Base-by-base conservation (phyloP, 1,140 invertebrate genomes). In the Drosophila tani region DNA sequence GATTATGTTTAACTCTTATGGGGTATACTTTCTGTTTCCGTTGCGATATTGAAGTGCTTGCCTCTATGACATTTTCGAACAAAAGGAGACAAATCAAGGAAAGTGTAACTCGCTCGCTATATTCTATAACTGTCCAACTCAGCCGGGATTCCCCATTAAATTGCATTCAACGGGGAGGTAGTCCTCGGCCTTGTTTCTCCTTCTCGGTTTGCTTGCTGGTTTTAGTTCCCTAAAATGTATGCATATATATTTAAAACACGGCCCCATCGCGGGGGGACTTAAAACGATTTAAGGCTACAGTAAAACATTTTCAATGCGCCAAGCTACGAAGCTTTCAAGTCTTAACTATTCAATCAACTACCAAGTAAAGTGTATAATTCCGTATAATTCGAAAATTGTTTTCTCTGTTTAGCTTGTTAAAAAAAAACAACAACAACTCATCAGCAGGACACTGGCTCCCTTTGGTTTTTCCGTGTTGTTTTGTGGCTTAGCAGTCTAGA, bases 261-360 rank as follows among this genome's bases (percentile, higher is more conserved):
- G 12, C 70, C 56, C 70, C 60, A 19, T 45, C 2, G 63, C 21
- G 21, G 73, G 51, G 71, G 75, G 59, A 64, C 62, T 73, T 88
- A 79, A 90, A 90, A 84, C 59, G 24, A 81, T 79, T 83, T 84
- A 79, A 90, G 66, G 75, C 85, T 88, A 90, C 85, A 88, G 81
- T 88, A 88, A 88, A 88, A 90, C 80, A 90, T 90, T 88, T 90
- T 75, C 46, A 88, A 86, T 87, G 82, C 69, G 66, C 62, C 49
- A 70, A 70, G 81, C 78, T 79, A 74, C 81, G 56, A 90, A 90
- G 85, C 85, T 90, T 85, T 65, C 11, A 79, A 81, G 81, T 88
- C 81, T 88, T 84, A 88, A 70, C 76, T 82, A 79, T 83, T 66
- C 63, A 83, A 80, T 77, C 67, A 63, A 67, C 78, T 90, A 85